phyloP scores from a whole-genome alignment of 2,797 vertebrate species.

The Cheracebus regulus region DNA sequence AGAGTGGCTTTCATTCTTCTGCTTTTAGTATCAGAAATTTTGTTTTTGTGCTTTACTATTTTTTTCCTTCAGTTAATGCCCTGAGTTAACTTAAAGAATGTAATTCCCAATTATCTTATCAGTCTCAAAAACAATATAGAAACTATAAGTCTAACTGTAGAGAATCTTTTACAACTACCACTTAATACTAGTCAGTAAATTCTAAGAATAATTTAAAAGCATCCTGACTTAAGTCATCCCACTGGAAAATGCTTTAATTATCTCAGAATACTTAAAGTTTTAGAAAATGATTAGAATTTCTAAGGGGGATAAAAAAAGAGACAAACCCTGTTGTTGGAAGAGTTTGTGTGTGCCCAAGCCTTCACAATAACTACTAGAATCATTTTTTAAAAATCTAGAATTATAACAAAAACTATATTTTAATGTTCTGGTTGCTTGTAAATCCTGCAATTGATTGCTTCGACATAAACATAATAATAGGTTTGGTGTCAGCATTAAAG shows the following conservation, averaged over 20 bases:
- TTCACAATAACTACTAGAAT: constrained; percentile 2
- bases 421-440: not conserved
- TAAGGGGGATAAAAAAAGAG: not conserved
- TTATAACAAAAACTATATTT: not conserved
- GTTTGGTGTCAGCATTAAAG: not conserved
- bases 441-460: not conserved
- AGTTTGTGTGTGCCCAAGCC: not conserved
- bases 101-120: not conserved
- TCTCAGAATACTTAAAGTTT: not conserved
- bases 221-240: not conserved
- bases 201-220: constrained; percentile 36
- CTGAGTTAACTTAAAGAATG: not conserved
- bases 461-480: not conserved
- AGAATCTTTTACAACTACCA: constrained; percentile 17
- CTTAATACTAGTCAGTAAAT: not conserved
- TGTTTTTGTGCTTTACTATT: not conserved
- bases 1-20: constrained; percentile 9
- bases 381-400: not conserved
- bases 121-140: not conserved
- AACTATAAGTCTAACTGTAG: not conserved
- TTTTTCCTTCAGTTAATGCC: constrained; percentile 7
- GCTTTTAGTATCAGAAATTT: not conserved
- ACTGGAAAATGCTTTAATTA: constrained; percentile 29
- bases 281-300: not conserved
- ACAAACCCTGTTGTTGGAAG: not conserved